Evolutionary conservation across 2,797 vertebrate genomes (phyloP).

Genomic region (Pangasius macronema): DNA sequence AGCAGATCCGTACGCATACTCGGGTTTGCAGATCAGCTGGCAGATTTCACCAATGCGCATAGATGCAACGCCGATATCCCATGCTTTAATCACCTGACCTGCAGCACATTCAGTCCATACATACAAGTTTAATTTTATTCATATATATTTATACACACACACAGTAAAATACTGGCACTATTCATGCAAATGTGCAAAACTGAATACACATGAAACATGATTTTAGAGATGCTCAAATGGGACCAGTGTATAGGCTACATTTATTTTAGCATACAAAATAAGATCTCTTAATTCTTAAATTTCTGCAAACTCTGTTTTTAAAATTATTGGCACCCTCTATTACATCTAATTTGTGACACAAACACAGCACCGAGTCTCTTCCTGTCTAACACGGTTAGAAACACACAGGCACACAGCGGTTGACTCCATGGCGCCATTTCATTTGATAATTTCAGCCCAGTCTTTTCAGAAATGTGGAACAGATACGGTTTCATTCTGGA

Average conservation of each 20-base stretch:
- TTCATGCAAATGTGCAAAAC: background rate
- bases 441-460: background rate
- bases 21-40: constrained; percentile 89
- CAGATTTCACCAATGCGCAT: constrained; percentile 93
- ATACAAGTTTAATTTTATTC: background rate
- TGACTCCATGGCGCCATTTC: background rate
- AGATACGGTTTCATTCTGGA: background rate
- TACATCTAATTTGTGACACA: background rate
- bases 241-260: background rate
- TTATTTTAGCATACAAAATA: background rate
- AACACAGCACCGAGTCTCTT: background rate
- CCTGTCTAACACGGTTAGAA: background rate
- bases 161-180: background rate
- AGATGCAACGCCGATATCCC: constrained; percentile 92
- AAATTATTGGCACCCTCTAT: background rate
- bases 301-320: background rate
- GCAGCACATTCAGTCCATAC: background rate
- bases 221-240: too few relatives aligned
- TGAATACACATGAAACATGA: too few relatives aligned
- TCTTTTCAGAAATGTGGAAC: background rate
- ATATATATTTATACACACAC: background rate
- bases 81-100: constrained; percentile 98
- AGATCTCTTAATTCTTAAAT: background rate
- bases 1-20: constrained; percentile 91
- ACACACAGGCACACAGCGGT: too few relatives aligned